Base-by-base conservation (phyloP, 2,888 invertebrate species). In the Calephelis perditalis region DNA sequence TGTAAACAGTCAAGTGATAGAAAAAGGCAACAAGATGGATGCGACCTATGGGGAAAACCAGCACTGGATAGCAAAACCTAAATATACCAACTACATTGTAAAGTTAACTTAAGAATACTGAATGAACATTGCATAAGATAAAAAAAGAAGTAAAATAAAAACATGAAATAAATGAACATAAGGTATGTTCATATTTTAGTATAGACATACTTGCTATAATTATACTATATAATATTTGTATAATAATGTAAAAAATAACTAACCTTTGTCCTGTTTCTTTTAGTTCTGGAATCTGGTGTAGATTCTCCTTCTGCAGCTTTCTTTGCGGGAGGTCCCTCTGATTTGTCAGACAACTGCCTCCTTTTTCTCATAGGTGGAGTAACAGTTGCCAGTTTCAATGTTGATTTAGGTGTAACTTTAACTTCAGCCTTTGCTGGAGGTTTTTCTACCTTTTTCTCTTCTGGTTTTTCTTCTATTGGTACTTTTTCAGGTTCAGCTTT, bases 301-400 rank as follows among this genome's bases (percentile, higher is more conserved):
- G 78, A 66, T n/a, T 82, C 82, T 65, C 81, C 72, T 43, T 85
- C 86, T 36, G 76, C 67, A 62, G 72, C 47, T 69, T 86, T 84
- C 75, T 92, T 91, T 0, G 83, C 75, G 8, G 82, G 71, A 9
- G 79, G 71, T 0, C 84, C 84, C 57, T 89, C 89, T 60, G 65
- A 69, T 46, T 79, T 77, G 0, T 89, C 88, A 8, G 88, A 86
- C 58, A 88, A 82, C 59, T 92, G 87, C 74, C 92, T 91, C 69
- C 93, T 81, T 72, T 92, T 92, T 61, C 89, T 85, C 68, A 92
- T 86, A 26, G 91, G 91, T 1, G 92, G 91, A 15, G 92, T 92
- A 44, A 91, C 91, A 7, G 92, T 92, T 0, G 92, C 91, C 72
- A 92, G 70, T 71, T 92, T 92, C 70, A 91, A 70, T 5, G 91